Evolutionary conservation across 2,797 vertebrate species (phyloP), one percentile per base, ranked within the genome.

Genomic region (Podarcis siculus): DNA sequence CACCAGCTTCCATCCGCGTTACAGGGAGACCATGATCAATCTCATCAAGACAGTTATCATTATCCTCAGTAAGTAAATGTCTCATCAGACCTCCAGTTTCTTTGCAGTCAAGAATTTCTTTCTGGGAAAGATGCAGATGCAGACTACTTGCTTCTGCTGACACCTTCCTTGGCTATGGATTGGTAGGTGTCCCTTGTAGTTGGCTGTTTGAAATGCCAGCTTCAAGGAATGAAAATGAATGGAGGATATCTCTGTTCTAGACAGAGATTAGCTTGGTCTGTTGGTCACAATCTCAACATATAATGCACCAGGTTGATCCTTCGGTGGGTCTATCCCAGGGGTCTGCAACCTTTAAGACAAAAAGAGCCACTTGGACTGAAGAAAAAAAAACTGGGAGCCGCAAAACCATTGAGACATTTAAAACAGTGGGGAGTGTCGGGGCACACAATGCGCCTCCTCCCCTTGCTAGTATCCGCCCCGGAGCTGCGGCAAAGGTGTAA

Each of bases 11-110:
- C 97, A 98, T 91, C 94, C 95, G 6, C 97, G 96, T 71, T 97
- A 98, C 95, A 96, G 89, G 9, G 98, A 99, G 94, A 99, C 98
- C 0, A 98, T 98, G 84, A 89, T 98, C 45, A 98, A 96, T 96
- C 97, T 99, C 39, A 98, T 99, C 97, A 99, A 98, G 96, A 99
- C 98, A 0, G 98, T 99, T 77, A 97, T 97, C 85, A 97, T 99
- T 94, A 98, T 99, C 82, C 95, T 99, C n/a, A 98, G 98, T 99
- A 94, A 98, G 98, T 96, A 83, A 35, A 10, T 5, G 0, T 17
- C 0, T 8, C 42, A 25, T 66, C 12, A 13, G n/a, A 13, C 13
- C 71, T 58, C 1, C 23, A 21, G 77, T 75, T 83, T 37, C 4
- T 13, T 17, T 66, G 39, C n/a, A 79, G 27, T 32, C 30, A 19